phyloP scores from a whole-genome alignment of 2,113 vertebrate species.

The Calidris pugnax region DNA sequence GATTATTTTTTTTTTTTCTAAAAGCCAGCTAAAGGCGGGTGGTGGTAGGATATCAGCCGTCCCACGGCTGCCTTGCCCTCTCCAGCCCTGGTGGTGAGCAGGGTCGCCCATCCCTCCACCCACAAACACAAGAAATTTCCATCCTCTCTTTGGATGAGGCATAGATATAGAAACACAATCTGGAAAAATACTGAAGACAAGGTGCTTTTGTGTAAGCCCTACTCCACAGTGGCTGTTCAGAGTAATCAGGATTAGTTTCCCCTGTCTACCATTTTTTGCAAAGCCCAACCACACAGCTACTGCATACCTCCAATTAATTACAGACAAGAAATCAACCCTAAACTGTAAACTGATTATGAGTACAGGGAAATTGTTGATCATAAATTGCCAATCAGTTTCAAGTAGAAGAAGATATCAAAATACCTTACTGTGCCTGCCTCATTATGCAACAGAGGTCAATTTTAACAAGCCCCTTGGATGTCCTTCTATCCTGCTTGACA shows the following conservation, averaged over 20 bases:
- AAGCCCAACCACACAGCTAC: not conserved
- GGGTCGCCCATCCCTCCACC: fast-evolving
- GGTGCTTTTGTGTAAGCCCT: not conserved
- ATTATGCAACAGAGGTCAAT: not conserved
- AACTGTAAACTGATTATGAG: not conserved
- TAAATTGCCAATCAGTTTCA: not conserved
- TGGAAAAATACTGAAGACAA: not conserved
- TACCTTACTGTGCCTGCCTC: not conserved
- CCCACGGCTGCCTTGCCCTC: not conserved
- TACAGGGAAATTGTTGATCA: not conserved
- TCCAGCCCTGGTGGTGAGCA: fast-evolving
- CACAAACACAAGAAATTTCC: not conserved
- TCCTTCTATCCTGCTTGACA: not conserved
- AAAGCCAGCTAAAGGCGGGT: fast-evolving
- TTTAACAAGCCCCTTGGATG: not conserved
- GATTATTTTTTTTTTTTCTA: not conserved
- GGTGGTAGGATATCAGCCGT: not conserved
- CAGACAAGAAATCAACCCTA: not conserved
- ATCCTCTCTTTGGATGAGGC: not conserved
- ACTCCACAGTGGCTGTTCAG: not conserved
- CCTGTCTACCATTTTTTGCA: not conserved
- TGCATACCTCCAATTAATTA: not conserved
- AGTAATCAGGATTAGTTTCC: not conserved
- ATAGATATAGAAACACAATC: not conserved
- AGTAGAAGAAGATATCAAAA: not conserved